Base-by-base conservation (phyloP, 2,888 invertebrate genomes). In the Helicoverpa assulta region DNA sequence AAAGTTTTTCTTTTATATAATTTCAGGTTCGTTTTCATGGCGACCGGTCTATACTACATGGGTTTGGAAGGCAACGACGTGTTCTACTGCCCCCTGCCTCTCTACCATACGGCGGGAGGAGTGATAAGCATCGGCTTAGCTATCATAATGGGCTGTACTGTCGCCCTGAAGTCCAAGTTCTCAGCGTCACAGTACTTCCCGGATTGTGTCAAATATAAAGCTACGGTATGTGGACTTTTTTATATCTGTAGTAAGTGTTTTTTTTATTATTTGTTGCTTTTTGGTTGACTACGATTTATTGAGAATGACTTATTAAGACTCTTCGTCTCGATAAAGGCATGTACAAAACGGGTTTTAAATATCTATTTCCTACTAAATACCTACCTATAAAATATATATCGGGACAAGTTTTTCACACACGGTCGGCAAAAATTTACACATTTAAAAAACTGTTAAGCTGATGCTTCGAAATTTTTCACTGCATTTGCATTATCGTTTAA, bases 61-160 rank as follows among this genome's bases (percentile, higher is more conserved):
- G 96, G 96, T 0, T 96, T 99, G 63, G 96, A 92, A 14, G 86
- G 91, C 1, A 94, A 96, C 7, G 99, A 99, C 91, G 96, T 97
- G 50, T 96, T 99, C 83, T 99, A 99, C 92, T 98, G 98, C 21
- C 98, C 99, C 0, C 96, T 99, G 80, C 99, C 99, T 0, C 95
- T 99, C n/a, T 99, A 99, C 92, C 99, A 99, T 91, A 98, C 99
- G 0, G 99, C 99, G 0, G 99, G 99, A 18, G 99, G 99, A 12
- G 96, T 98, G 65, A 97, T 99, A 94, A 97, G 98, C 65, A 96
- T 98, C 56, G 99, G 99, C 0, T 98, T 98, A 89, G 97, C 98
- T 60, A 83, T 98, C 70, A 93, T 97, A 63, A 97, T 96, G 91
- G 99, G 99, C 14, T 97, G 97, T 70, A 98, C 99, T 0, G 97